Evolutionary conservation across 2,888 invertebrate species (phyloP).

Genomic region (Escarpia spicata): DNA sequence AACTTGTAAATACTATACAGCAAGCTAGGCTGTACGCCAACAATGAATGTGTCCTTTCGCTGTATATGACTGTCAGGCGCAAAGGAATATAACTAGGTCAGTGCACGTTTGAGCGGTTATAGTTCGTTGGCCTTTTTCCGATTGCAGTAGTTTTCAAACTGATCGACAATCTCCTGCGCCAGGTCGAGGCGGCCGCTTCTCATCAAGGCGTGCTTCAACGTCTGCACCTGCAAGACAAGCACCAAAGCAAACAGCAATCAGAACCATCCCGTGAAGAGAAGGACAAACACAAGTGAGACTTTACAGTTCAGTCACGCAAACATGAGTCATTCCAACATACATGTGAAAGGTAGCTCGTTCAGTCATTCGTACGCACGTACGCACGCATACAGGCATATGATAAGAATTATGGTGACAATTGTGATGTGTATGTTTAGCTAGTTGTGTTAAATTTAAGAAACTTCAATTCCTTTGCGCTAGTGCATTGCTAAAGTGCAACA

Average conservation of each 20-base stretch:
- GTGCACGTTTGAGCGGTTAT: background rate
- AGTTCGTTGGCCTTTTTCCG: constrained; percentile 10
- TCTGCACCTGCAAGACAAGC: constrained; percentile 45
- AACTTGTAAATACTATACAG: background rate
- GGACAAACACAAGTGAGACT: background rate
- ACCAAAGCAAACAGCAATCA: background rate
- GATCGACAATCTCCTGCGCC: constrained; percentile 33
- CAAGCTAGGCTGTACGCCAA: background rate
- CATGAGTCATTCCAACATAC: too few species aligned
- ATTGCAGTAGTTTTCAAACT: background rate
- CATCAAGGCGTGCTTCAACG: constrained; percentile 46
- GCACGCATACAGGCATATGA: too few species aligned
- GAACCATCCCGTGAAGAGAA: background rate
- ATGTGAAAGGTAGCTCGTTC: too few species aligned
- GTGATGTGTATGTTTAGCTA: too few species aligned
- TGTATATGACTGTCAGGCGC: background rate
- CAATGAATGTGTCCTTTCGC: background rate
- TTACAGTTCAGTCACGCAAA: too few species aligned
- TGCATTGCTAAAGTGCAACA: too few species aligned
- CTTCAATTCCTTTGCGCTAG: too few species aligned
- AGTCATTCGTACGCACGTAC: too few species aligned
- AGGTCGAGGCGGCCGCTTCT: constrained; percentile 50
- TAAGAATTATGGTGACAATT: too few species aligned
- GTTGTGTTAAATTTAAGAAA: too few species aligned
- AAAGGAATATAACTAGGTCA: background rate